Evolutionary conservation across 2,888 invertebrate species (phyloP), one percentile per base, ranked within the genome.

Genomic region (Nyleta sp.): DNA sequence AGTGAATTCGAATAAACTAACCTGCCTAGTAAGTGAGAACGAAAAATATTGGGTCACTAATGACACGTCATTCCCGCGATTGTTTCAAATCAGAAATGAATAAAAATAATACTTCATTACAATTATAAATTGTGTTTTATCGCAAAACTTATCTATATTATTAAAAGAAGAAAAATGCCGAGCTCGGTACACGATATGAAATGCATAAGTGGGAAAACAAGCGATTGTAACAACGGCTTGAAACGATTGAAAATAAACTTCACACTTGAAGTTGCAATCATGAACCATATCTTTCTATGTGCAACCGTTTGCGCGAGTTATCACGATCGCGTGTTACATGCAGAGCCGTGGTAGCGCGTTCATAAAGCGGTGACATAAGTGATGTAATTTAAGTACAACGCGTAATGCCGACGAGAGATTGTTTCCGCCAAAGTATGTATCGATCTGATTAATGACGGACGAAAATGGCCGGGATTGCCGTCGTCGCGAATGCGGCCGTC

Each of bases 281-380:
- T 35, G 35, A 18, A 53, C 53, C 15, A 71, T 35, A 71, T 72
- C 33, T 57, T 55, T 64, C 40, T 20, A 33, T n/a, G 24, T 40
- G 13, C 46, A 50, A 68, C 52, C 35, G 38, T 40, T 52, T 50
- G 44, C 38, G 13, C 22, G 28, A 33, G 35, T 50, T 72, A 64
- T 72, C 72, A 22, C 31, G 64, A 48, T 72, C 42, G 72, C 64
- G 64, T 64, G 72, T 57, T 50, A 57, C 72, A 64, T 57, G 72
- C 62, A 64, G 62, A 72, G 57, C 35, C 8, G 13, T 18, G 17
- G 33, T 44, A 18, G 31, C 13, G 33, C 48, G 53, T 48, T 48
- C 40, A 64, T 72, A 48, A 55, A 57, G 7, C 18, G 60, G 33
- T 46, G 40, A 55, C 71, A 35, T 18, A 35, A 71, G 55, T 55